Evolutionary conservation across 2,888 invertebrate species (phyloP), one percentile per base, ranked within the genome.

Genomic region (Platycheirus rosarum): DNA sequence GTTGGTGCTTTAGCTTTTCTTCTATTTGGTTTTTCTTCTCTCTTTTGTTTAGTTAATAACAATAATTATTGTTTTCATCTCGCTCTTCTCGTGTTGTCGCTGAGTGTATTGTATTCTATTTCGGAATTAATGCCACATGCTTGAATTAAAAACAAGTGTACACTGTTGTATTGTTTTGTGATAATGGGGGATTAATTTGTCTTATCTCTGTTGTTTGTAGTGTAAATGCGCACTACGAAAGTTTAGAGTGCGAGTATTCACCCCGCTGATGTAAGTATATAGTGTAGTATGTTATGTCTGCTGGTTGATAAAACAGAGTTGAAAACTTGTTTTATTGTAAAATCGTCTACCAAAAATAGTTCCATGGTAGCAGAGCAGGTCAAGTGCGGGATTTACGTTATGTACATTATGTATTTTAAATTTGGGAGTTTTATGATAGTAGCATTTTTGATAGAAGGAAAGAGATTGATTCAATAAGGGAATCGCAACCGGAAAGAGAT

Each of bases 61-160:
- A 8, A 53, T 32, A 53, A 35, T 53, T 35, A 35, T 29, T 75
- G 20, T 60, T 75, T 60, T 35, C 51, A 32, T 60, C 35, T 40
- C 35, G 35, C 11, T 55, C 18, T 14, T 65, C 8, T 29, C 7
- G 11, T 29, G 71, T 9, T 71, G 60, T 29, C 53, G 46, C 66
- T 29, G 40, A 66, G 53, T 66, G 53, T 66, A 48, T 62, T 66
- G 53, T 66, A 48, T 62, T 49, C 60, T 29, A 18, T 53, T 53
- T 53, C 13, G 9, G n/a, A 66, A 73, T 73, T 42, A 73, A 68
- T 40, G 40, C 37, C 62, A 53, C 40, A 60, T 66, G 44, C 32
- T 32, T 65, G 48, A 40, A 13, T 53, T 53, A 44, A 29, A 62
- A 60, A 75, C 66, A 74, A 42, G 57, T 57, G 57, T 65, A 49